Percentiles rank a stretch among this genome's conserved stretches.
phyloP scores from a whole-genome alignment of 2,888 invertebrate species.

The Itoplectis maculator region DNA sequence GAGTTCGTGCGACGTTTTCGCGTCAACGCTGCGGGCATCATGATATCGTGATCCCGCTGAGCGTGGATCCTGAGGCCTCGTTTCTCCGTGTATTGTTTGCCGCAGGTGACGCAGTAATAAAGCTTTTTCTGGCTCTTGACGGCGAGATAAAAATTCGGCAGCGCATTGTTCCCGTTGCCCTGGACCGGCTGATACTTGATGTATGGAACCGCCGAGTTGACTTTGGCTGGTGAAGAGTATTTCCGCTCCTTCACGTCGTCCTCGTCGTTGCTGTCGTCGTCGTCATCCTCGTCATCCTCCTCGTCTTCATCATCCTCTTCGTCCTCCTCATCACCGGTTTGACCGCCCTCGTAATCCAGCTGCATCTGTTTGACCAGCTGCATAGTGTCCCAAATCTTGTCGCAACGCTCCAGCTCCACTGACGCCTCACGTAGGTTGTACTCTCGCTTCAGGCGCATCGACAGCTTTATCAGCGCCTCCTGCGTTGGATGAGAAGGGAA shows the following conservation, averaged over 20 bases:
- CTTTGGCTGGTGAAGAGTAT: background rate
- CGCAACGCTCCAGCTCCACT: constrained; percentile 79
- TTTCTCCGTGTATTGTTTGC: constrained; percentile 74
- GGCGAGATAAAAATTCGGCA: constrained; percentile 78
- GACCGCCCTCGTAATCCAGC: constrained; percentile 12
- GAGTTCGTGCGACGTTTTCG: background rate
- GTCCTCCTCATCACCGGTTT: background rate
- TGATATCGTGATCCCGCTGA: constrained; percentile 75
- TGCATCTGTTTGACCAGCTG: constrained; percentile 78
- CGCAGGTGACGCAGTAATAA: constrained; percentile 78
- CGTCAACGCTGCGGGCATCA: constrained; percentile 62
- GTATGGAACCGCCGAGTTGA: constrained; percentile 61
- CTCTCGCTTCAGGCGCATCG: constrained; percentile 64
- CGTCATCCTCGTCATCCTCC: background rate
- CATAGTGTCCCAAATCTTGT: constrained; percentile 83
- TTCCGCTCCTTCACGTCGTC: constrained; percentile 17
- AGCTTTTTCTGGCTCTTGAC: constrained; percentile 75
- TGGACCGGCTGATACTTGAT: constrained; percentile 74
- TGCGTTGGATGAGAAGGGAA: background rate
- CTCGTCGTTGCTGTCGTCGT: constrained; percentile 16
- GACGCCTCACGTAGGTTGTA: constrained; percentile 74
- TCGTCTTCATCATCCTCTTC: constrained; percentile 3
- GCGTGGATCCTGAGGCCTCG: constrained; percentile 73
- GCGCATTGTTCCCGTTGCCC: constrained; percentile 72
- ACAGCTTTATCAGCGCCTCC: constrained; percentile 58